Evolutionary conservation across 2,888 invertebrate genomes (phyloP), one percentile per base, ranked within the genome.

Genomic region (Electrophaes corylata): DNA sequence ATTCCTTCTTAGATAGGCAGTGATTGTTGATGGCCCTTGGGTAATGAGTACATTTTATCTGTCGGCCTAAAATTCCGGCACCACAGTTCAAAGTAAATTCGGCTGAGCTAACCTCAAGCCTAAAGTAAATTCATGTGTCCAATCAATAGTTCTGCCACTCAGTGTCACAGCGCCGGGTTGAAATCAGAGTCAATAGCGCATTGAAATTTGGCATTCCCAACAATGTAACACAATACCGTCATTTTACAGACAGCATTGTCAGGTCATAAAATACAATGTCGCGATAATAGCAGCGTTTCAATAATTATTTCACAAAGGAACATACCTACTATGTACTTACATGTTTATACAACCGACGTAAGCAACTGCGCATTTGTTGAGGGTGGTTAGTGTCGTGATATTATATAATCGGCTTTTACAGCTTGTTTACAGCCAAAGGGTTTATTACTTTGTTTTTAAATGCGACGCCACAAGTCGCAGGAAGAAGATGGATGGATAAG

Each of bases 381-480:
- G 77, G 74, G 76, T 76, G 84, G 86, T 84, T 76, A 84, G 83
- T 79, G 57, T 60, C 64, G 39, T 14, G n/a, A 68, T 65, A 61
- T 62, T 45, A 64, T 53, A 66, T 67, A 69, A 20, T 10, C 68
- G 69, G 26, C 23, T 19, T 56, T 57, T 62, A 50, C 54, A 44
- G 50, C 29, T 51, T 20, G 16, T 16, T 37, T 37, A 37, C 16
- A 37, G 14, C 16, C 16, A 29, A 29, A 29, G 26, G 26, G 2
- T 29, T 37, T 12, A 12, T 35, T 35, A 35, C 35, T 14, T 35
- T 35, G 35, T 14, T 12, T n/a, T 12, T 35, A 14, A 33, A n/a
- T 33, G 12, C 33, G 14, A 33, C n/a, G 33, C n/a, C 2, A 35
- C 14, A 29, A 2, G 26, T 29, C 26, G 3, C 10, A 10, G 10